Base-by-base conservation (phyloP, 2,797 vertebrate genomes). In the Silurus aristotelis region DNA sequence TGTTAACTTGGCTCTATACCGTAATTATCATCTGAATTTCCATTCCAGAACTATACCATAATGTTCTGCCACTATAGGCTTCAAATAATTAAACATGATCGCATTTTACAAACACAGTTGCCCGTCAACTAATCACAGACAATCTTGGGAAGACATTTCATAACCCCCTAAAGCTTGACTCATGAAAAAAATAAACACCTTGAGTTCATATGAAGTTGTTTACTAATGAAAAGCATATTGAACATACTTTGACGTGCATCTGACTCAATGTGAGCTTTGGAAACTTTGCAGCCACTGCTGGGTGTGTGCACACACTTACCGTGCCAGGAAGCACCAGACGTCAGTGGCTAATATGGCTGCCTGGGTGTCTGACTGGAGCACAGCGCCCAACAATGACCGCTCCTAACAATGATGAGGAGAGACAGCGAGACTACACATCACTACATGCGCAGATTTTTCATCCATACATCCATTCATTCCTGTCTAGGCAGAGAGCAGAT, bases 301-400 rank as follows among this genome's bases (percentile, higher is more conserved):
- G 82, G 63, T 48, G 78, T 88, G 82, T 48, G 43, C 48, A 87
- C 46, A 38, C 56, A 76, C 90, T 93, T 91, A 99, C 98, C 97
- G 94, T 66, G 96, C 97, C 90, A 97, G 93, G 87, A 99, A 99
- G 87, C 98, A 98, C 98, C 98, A 99, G 0, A 94, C 92, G 77
- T 99, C 98, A 92, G 96, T 91, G 48, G 97, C 97, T 48, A 99
- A 91, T 6, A 99, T 88, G 83, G 96, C 94, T 0, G 96, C 95
- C 86, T 97, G 95, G 87, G 94, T 95, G 52, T 96, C 96, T 52
- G 94, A 82, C 90, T 96, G 93, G 71, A 99, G 93, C 10, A 99
- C 93, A 5, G 95, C 94, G 6, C 92, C 88, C 76, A 98, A 83
- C 81, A 99, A 92, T 83, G 95, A 95, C 12, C 4, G 15, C 82